Percentiles rank a stretch among this genome's conserved stretches.
Evolutionary conservation across 2,888 invertebrate species (phyloP).

Genomic region (Trissoscelio sp.): DNA sequence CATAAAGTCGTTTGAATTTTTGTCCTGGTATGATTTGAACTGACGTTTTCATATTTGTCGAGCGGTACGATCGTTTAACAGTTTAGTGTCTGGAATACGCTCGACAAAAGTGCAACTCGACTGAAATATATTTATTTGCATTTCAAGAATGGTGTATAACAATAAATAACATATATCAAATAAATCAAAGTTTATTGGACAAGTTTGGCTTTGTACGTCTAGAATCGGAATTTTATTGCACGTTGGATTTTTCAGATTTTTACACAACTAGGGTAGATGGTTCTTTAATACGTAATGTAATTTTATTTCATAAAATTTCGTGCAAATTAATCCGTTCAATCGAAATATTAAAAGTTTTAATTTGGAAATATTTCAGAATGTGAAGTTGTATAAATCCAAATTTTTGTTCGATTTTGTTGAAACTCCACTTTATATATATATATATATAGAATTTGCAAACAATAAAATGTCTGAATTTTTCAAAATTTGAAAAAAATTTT

Average conservation of each 20-base stretch:
- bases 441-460: too few species aligned
- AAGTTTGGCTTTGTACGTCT: neutral
- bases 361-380: too few species aligned
- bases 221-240: conserved; percentile 10
- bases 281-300: too few species aligned
- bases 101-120: conserved; percentile 26
- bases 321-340: too few species aligned
- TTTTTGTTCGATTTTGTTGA: too few species aligned
- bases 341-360: too few species aligned
- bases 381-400: too few species aligned
- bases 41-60: conserved; percentile 33
- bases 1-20: conserved; percentile 13
- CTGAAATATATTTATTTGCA: conserved; percentile 29
- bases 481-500: too few species aligned
- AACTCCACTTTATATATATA: too few species aligned
- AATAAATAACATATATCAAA: conserved; percentile 35
- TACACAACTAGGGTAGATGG: too few species aligned
- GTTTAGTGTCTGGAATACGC: conserved; percentile 29
- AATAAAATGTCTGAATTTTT: too few species aligned
- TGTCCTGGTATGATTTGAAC: conserved; percentile 15
- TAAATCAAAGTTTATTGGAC: conserved; percentile 34
- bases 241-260: neutral
- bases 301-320: too few species aligned
- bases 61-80: conserved; percentile 26
- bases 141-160: conserved; percentile 23